Evolutionary conservation across 2,888 invertebrate species (phyloP), one percentile per base, ranked within the genome.

Genomic region (Epirrhoe tristata): DNA sequence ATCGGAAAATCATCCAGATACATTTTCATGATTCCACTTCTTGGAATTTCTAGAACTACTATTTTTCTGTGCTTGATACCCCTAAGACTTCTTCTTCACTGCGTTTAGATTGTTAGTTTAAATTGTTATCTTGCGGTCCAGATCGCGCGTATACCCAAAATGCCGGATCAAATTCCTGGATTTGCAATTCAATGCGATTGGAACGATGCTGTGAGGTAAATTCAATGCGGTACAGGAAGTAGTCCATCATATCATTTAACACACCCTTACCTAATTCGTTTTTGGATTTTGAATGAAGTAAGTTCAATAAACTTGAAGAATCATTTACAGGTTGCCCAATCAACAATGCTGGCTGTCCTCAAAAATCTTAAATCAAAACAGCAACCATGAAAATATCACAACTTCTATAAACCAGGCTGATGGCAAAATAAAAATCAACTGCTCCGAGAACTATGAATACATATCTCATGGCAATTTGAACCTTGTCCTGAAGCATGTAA

Each of bases 171-270:
- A 67, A 71, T 86, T 69, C 94, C 94, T 36, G 86, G 92, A 46
- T 78, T 94, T 53, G 90, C 88, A 50, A 91, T 94, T 63, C 94
- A 94, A 72, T 90, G 91, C 67, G 94, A 94, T 79, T 94, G 94
- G 94, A 92, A 94, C 72, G 94, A 94, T 69, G 88, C 88, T 61
- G 75, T 94, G 68, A 91, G 90, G 94, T 24, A 24, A 24, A 3
- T 24, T 24, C 24, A 24, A 24, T 24, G 3, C 24, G 24, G 1
- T 24, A 24, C 24, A 24, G 24, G 24, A 24, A 24, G 24, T 24
- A 24, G 24, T n/a, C 24, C 24, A 24, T 2, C 24, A 24, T 24
- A 24, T n/a, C n/a, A n/a, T 24, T 24, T 24, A 24, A 24, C 24
- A 24, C 24, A 24, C 24, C 3, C 24, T 24, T 24, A n/a, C n/a